Percentiles rank a stretch among this genome's conserved stretches.
These are phyloP conservation scores for Liodrosophila aerea DNA, from an alignment of 2,888 invertebrate genomes.

Conservation along the genomic window DNA sequence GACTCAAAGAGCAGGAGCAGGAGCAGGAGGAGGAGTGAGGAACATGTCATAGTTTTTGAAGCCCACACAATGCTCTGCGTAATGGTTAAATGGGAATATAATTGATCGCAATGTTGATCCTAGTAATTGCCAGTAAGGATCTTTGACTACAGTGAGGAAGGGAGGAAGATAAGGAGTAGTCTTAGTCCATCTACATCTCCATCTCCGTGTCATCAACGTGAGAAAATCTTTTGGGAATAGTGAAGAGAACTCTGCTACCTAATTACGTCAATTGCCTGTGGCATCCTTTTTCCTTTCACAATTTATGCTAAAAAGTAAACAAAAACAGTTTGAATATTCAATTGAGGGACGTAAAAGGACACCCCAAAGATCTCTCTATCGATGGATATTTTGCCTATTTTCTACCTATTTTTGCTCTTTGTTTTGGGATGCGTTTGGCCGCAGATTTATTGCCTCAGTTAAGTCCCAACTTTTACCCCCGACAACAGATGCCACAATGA, in stretches of 20 bases:
- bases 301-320: constrained; percentile 42
- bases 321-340: constrained; percentile 39
- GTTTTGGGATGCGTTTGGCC: constrained; percentile 59
- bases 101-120: constrained; percentile 20
- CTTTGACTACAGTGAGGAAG: not conserved
- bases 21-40: not conserved
- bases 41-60: constrained; percentile 13
- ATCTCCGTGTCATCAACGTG: constrained; percentile 22
- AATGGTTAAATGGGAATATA: constrained; percentile 41
- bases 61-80: constrained; percentile 9
- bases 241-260: constrained; percentile 20
- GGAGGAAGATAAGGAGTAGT: too few relatives aligned
- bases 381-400: constrained; percentile 49
- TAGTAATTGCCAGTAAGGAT: not conserved
- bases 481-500: not conserved
- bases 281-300: constrained; percentile 22
- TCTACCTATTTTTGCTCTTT: constrained; percentile 46
- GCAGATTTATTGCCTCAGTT: constrained; percentile 69
- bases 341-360: constrained; percentile 30
- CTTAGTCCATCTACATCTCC: too few relatives aligned
- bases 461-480: constrained; percentile 51
- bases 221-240: constrained; percentile 23
- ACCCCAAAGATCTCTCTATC: constrained; percentile 17
- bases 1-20: not conserved
- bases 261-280: constrained; percentile 45